These are phyloP conservation scores for Oxystoma pomonae DNA, from an alignment of 2,888 invertebrate genomes.

Conservation along the genomic window DNA sequence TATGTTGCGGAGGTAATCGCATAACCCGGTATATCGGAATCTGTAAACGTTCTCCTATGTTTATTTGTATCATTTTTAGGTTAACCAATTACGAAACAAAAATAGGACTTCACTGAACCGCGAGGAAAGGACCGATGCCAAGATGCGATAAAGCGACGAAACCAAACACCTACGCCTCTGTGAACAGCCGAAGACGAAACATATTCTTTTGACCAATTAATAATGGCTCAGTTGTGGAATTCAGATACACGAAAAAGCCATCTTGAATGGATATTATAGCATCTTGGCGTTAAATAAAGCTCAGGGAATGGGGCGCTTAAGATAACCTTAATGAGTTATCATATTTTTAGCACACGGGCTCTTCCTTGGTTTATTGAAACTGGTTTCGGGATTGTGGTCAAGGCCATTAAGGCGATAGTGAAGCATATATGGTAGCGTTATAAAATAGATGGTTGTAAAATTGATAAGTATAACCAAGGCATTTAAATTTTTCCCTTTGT, in stretches of 20 bases:
- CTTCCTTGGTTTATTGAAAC: background rate
- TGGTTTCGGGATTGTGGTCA: too few species aligned
- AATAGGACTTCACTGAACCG: constrained; percentile 2
- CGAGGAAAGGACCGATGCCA: constrained; percentile 3
- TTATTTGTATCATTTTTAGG: too few species aligned
- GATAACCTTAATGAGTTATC: constrained; percentile 42
- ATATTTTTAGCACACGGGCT: constrained; percentile 30
- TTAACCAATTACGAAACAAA: background rate
- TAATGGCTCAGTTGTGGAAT: constrained; percentile 41
- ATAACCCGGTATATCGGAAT: too few species aligned
- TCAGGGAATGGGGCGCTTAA: constrained; percentile 29
- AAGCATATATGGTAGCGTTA: too few species aligned
- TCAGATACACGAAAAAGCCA: constrained; percentile 48
- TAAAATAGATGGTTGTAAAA: too few species aligned
- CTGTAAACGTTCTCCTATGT: too few species aligned
- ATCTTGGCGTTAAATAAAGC: constrained; percentile 35
- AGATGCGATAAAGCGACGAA: constrained; percentile 2
- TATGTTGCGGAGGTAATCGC: too few species aligned
- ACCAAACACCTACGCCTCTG: constrained; percentile 2
- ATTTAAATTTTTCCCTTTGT: too few species aligned
- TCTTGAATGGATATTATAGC: constrained; percentile 46
- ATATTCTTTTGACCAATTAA: constrained; percentile 43
- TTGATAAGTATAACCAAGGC: too few species aligned
- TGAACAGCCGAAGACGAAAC: background rate
- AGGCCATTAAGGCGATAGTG: too few species aligned